Conservation (phyloP, 2,797 vertebrate species). For the Pangasius macronema region DNA sequence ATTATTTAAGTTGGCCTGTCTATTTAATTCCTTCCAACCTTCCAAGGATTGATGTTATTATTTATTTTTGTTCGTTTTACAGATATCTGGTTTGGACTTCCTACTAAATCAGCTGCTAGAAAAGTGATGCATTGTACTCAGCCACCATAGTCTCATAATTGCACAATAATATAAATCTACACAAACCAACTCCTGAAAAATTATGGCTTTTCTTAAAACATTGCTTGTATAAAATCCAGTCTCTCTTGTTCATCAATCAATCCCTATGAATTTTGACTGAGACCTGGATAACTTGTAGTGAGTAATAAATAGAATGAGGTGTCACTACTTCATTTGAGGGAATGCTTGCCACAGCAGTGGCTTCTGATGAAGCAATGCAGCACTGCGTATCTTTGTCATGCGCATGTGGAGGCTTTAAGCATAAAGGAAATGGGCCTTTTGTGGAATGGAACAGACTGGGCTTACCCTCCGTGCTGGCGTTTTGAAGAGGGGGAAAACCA, state of each 20-base stretch:
- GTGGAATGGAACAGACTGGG: slow-evolving; percentile 64
- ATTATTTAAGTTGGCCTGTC: background rate
- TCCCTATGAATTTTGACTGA: background rate
- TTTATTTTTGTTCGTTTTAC: background rate
- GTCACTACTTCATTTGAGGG: slow-evolving; percentile 44
- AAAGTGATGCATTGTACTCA: background rate
- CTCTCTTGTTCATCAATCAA: background rate
- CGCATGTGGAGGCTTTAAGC: slow-evolving; percentile 71
- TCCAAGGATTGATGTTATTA: background rate
- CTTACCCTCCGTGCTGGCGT: slow-evolving; percentile 62
- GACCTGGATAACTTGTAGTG: background rate
- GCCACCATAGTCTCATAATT: background rate
- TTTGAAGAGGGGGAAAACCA: slow-evolving; percentile 56
- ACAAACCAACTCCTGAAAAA: background rate
- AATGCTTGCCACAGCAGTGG: slow-evolving; percentile 47
- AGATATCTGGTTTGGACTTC: background rate
- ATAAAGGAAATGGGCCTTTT: slow-evolving; percentile 72
- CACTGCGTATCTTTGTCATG: slow-evolving; percentile 75
- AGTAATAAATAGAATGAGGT: slow-evolving; percentile 26
- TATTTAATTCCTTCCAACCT: background rate
- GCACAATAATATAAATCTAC: background rate
- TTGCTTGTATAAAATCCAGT: background rate
- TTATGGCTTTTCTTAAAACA: background rate
- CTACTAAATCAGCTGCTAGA: background rate
- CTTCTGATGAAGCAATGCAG: slow-evolving; percentile 53